Percentiles rank a stretch among this genome's conserved stretches.
phyloP scores from a whole-genome alignment of 2,888 invertebrate species.

The Peribatodes rhomboidaria region DNA sequence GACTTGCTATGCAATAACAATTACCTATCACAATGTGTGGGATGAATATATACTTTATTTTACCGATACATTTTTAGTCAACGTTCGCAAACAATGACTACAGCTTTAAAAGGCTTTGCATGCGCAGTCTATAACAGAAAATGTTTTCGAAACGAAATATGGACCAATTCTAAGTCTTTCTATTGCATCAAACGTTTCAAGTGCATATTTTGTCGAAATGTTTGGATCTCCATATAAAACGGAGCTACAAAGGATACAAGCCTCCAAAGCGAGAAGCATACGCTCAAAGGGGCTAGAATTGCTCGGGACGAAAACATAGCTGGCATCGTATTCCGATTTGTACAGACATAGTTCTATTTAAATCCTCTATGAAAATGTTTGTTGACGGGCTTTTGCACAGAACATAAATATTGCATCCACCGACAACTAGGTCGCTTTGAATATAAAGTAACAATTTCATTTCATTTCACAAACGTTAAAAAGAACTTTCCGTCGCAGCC shows the following conservation, averaged over 20 bases:
- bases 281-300: slow-evolving; percentile 58
- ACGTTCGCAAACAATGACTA: neutral
- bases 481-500: slow-evolving; percentile 81
- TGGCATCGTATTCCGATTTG: slow-evolving; percentile 43
- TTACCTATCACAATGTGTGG: slow-evolving; percentile 20
- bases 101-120: slow-evolving; percentile 3
- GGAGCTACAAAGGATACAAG: slow-evolving; percentile 55
- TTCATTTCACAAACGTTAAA: slow-evolving; percentile 35
- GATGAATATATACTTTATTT: slow-evolving; percentile 3
- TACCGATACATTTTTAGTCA: slow-evolving; percentile 6
- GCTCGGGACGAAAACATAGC: slow-evolving; percentile 51
- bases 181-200: slow-evolving; percentile 56
- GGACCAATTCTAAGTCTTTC: slow-evolving; percentile 19
- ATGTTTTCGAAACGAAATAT: slow-evolving; percentile 14
- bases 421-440: slow-evolving; percentile 43
- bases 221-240: slow-evolving; percentile 56
- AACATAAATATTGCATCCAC: slow-evolving; percentile 43
- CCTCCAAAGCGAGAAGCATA: slow-evolving; percentile 51
- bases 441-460: slow-evolving; percentile 34
- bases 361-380: slow-evolving; percentile 40
- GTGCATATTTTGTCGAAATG: slow-evolving; percentile 55
- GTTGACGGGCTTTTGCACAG: slow-evolving; percentile 41
- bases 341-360: slow-evolving; percentile 32
- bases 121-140: neutral
- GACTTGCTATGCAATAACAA: slow-evolving; percentile 29